A percentile compares a stretch with the other conserved stretches of the same genome.
These are phyloP conservation scores for Xestia ashworthii DNA, from an alignment of 2,888 invertebrate genomes.

Conservation along the genomic window DNA sequence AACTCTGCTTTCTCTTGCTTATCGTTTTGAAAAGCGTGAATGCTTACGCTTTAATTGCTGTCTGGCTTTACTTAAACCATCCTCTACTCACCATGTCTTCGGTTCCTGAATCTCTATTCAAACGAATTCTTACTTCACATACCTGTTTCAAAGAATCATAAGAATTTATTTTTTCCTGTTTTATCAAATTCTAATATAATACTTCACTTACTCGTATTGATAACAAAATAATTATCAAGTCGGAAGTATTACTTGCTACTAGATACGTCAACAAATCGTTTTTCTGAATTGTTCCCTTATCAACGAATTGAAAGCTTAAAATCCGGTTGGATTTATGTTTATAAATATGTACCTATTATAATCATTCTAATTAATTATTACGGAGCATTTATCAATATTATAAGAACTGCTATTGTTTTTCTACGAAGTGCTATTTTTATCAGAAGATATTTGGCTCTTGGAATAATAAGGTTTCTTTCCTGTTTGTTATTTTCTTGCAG, in stretches of 20 bases:
- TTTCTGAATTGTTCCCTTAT: slow-evolving; percentile 40
- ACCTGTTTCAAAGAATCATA: background rate
- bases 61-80: background rate
- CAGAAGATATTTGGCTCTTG: background rate
- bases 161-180: slow-evolving; percentile 3
- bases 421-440: slow-evolving; percentile 16
- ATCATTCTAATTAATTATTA: slow-evolving; percentile 42
- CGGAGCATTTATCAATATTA: slow-evolving; percentile 21
- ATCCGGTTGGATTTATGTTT: slow-evolving; percentile 28
- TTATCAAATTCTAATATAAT: slow-evolving; percentile 2
- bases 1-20: slow-evolving; percentile 10
- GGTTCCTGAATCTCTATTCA: no score
- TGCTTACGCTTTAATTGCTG: background rate
- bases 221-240: slow-evolving; percentile 7
- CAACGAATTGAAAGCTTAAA: slow-evolving; percentile 30
- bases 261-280: slow-evolving; percentile 29
- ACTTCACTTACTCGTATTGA: slow-evolving; percentile 5
- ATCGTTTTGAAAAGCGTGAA: background rate
- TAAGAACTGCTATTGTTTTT: slow-evolving; percentile 41
- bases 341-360: slow-evolving; percentile 14
- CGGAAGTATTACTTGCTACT: slow-evolving; percentile 35
- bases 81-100: background rate
- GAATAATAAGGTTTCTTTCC: slow-evolving; percentile 21
- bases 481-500: slow-evolving; percentile 15
- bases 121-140: background rate